phyloP scores from a whole-genome alignment of 2,888 invertebrate genomes.

The Ormyrus rosae region DNA sequence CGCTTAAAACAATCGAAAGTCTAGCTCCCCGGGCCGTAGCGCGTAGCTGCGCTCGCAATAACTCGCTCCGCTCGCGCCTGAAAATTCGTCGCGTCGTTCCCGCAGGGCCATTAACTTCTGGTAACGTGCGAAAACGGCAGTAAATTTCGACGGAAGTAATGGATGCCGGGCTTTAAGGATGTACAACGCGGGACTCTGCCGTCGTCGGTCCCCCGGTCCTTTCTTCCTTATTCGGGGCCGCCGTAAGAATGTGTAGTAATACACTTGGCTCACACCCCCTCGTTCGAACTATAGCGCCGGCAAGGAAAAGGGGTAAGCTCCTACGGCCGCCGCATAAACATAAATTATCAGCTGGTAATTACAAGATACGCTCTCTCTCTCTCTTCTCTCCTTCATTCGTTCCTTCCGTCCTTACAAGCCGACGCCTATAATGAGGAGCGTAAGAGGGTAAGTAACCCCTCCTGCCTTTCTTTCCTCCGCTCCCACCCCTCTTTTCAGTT shows the following conservation, averaged over 20 bases:
- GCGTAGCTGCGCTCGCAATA: slow-evolving; percentile 40
- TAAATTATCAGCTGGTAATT: slow-evolving; percentile 77
- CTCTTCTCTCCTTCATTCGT: slow-evolving; percentile 53
- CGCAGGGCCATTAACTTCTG: slow-evolving; percentile 69
- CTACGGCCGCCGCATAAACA: slow-evolving; percentile 73
- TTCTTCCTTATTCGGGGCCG: slow-evolving; percentile 49
- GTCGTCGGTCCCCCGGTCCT: slow-evolving; percentile 58
- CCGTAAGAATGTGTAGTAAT: slow-evolving; percentile 74
- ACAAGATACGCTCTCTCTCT: slow-evolving; percentile 71
- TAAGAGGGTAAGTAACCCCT: slow-evolving; percentile 64
- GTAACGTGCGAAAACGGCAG: slow-evolving; percentile 74
- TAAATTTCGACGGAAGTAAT: slow-evolving; percentile 72
- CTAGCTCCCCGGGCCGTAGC: slow-evolving; percentile 1
- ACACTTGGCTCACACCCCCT: slow-evolving; percentile 65
- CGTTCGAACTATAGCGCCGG: slow-evolving; percentile 56
- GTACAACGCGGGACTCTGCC: slow-evolving; percentile 64
- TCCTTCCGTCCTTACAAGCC: slow-evolving; percentile 57
- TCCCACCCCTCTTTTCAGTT: slow-evolving; percentile 58
- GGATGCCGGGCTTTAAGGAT: slow-evolving; percentile 71
- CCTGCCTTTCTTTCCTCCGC: slow-evolving; percentile 63
- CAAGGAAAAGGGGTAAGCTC: slow-evolving; percentile 72
- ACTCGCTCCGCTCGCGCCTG: slow-evolving; percentile 53
- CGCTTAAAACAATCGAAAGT: slow-evolving; percentile 49
- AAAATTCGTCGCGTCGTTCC: slow-evolving; percentile 62
- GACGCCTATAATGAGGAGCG: slow-evolving; percentile 63